Evolutionary conservation across 2,113 vertebrate species (phyloP), one percentile per base, ranked within the genome.

Genomic region (Cavia porcellus): DNA sequence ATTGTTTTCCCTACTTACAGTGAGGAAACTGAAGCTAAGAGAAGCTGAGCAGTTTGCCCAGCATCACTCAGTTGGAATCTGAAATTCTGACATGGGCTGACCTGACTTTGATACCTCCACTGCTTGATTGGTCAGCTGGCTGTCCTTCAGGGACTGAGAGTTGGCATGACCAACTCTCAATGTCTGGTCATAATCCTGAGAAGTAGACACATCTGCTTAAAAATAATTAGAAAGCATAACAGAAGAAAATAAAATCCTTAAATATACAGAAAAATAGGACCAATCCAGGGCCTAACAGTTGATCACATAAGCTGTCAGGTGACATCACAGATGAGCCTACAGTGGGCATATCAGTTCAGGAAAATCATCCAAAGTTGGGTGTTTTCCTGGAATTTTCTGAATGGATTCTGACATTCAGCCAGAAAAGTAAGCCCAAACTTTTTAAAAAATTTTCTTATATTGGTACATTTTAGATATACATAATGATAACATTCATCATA

Each of bases 261-360:
- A 14, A 11, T 47, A 10, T 9, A 0, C 7, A 25, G 17, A 81
- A 52, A 47, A 38, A 10, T 5, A 0, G 11, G 5, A 22, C 83
- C 0, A 3, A 7, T 72, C 47, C 62, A 5, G 0, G 64, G n/a
- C n/a, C 28, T 35, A 19, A 64, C 14, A 50, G 35, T 50, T 0
- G 0, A 6, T 13, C 55, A 20, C 8, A 0, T 3, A 3, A 72
- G 52, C 79, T 11, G 19, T 13, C 22, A 1, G 61, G 3, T 9
- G 19, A 13, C 1, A 0, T 45, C 42, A 1, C 22, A 24, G 13
- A 24, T n/a, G 42, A 24, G 52, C 38, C 75, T 14, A 1, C 14
- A 6, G 17, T 22, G n/a, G 20, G 0, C 1, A 1, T 1, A 0
- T n/a, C n/a, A 81, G 28, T 66, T n/a, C 28, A 45, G 66, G 25